Evolutionary conservation across 2,888 invertebrate genomes (phyloP).

Genomic region (Campoletis raptor): DNA sequence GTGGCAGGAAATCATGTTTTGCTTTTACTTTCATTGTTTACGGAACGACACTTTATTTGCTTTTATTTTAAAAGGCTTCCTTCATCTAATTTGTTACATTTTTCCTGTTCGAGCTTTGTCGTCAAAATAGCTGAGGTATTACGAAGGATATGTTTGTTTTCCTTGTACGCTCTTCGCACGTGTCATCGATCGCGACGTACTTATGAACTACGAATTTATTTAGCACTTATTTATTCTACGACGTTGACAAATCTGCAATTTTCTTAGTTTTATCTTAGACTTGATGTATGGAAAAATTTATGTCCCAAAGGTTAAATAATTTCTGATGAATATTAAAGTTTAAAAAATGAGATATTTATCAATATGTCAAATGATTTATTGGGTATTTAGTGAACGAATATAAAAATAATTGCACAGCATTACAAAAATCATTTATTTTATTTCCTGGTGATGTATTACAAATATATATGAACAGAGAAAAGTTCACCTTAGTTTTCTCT

Average conservation of each 20-base stretch:
- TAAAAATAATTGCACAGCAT: background rate
- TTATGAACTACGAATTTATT: background rate
- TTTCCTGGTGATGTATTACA: background rate
- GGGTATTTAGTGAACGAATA: background rate
- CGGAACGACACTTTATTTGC: background rate
- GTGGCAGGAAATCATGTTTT: background rate
- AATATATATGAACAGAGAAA: slow-evolving; percentile 21
- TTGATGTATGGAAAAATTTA: background rate
- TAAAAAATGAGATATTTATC: background rate
- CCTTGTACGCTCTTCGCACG: background rate
- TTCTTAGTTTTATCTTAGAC: background rate
- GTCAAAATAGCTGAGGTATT: background rate
- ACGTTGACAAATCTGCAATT: too few relatives aligned
- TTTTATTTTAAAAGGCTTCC: background rate
- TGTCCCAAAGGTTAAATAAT: background rate
- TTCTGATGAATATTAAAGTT: background rate
- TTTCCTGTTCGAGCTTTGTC: background rate
- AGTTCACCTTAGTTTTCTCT: slow-evolving; percentile 43
- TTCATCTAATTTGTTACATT: slow-evolving; percentile 7
- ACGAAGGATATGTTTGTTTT: slow-evolving; percentile 3
- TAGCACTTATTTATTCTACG: background rate
- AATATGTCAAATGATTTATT: background rate
- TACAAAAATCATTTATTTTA: background rate
- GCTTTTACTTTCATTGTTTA: background rate
- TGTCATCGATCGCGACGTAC: background rate